Evolutionary conservation across 2,888 invertebrate genomes (phyloP).

Genomic region (Hypercompe scribonia): DNA sequence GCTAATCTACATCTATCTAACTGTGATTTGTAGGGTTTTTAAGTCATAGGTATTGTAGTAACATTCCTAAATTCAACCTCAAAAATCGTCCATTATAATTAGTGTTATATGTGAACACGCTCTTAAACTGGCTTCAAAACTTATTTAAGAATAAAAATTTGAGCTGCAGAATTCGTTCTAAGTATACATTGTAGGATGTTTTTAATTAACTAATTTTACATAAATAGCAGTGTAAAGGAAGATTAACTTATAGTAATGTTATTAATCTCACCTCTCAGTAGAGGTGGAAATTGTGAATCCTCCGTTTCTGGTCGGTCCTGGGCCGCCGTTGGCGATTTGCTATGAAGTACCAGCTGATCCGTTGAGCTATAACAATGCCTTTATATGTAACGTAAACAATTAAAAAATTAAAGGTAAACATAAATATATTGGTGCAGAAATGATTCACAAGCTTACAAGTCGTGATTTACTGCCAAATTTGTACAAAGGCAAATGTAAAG

Average conservation of each 20-base stretch:
- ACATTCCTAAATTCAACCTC: not conserved
- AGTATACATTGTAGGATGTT: not conserved
- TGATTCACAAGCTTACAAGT: constrained; percentile 16
- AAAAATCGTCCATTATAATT: too few relatives aligned
- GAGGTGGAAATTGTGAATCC: constrained; percentile 85
- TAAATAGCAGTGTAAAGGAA: not conserved
- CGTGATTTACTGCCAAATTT: constrained; percentile 15
- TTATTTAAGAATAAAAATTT: too few relatives aligned
- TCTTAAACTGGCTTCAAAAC: too few relatives aligned
- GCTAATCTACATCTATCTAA: not conserved
- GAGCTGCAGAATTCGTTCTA: not conserved
- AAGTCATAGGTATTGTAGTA: not conserved
- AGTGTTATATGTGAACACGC: too few relatives aligned
- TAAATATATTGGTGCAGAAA: constrained; percentile 22
- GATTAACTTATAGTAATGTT: not conserved
- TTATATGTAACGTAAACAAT: constrained; percentile 2
- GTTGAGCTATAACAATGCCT: constrained; percentile 72
- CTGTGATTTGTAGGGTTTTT: not conserved
- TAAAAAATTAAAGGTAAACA: not conserved
- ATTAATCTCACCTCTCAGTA: constrained; percentile 75
- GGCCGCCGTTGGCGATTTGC: constrained; percentile 81
- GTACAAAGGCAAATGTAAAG: constrained; percentile 5
- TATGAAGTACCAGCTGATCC: constrained; percentile 81
- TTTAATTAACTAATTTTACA: not conserved
- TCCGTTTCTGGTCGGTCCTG: constrained; percentile 70